A percentile compares a stretch with the other conserved stretches of the same genome.
Evolutionary conservation across 2,797 vertebrate genomes (phyloP).

Genomic region (Bovichtus diacanthus): DNA sequence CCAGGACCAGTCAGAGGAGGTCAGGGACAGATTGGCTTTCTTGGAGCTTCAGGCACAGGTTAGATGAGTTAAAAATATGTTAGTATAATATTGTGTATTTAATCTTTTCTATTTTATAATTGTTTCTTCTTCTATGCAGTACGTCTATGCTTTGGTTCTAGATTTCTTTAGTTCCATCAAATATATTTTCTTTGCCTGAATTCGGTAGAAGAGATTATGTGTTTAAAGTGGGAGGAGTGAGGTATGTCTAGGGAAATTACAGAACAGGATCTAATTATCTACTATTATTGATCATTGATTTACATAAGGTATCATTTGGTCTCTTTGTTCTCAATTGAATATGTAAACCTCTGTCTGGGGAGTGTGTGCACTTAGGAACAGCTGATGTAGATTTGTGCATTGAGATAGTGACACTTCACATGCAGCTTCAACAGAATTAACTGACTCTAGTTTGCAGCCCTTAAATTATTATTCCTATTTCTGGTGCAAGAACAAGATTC

Average conservation of each 20-base stretch:
- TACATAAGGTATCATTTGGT: conserved; percentile 24
- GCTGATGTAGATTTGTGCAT: background rate
- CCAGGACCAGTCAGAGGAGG: conserved; percentile 70
- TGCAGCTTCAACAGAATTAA: background rate
- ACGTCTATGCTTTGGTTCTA: background rate
- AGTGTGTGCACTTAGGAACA: background rate
- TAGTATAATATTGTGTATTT: background rate
- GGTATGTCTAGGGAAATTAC: conserved; percentile 22
- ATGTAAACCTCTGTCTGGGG: background rate
- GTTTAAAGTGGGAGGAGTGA: conserved; percentile 10
- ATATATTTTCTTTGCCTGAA: background rate
- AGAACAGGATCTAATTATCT: conserved; percentile 38
- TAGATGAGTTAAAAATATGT: conserved; percentile 3
- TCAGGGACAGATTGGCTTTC: conserved; percentile 79
- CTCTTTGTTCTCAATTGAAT: background rate
- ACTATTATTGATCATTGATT: conserved; percentile 19
- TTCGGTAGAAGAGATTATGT: background rate
- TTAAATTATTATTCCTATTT: background rate
- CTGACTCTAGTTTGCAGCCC: background rate
- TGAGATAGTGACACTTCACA: background rate
- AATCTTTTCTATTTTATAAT: background rate
- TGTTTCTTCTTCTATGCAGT: background rate
- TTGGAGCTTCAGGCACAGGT: conserved; percentile 87
- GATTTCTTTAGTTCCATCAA: background rate
- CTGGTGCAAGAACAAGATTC: background rate